Base-by-base conservation (phyloP, 2,888 invertebrate genomes). In the Rhorus exstirpatorius region DNA sequence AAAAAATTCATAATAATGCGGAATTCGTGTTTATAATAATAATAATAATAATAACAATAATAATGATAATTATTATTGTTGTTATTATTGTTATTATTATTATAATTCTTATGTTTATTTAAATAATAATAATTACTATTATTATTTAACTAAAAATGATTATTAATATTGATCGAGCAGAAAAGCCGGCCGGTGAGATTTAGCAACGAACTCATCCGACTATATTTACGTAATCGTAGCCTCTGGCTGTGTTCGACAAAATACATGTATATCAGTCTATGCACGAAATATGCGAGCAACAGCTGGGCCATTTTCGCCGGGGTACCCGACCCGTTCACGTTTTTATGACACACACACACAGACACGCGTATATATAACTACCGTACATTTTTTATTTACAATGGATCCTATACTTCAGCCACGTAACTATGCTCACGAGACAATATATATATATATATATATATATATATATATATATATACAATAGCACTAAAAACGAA, bases 271-370 rank as follows among this genome's bases (percentile, higher is more conserved):
- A 10, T 14, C 31, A 49, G 67, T 38, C 24, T 51, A 68, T 72
- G 67, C 17, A 74, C 26, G 63, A 68, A 58, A 53, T 26, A 35
- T 53, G 53, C 74, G 74, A 82, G 82, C 68, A 82, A 79, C 82
- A 82, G 78, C 82, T 82, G 82, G 78, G 74, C 70, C 78, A 70
- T 75, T 70, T 70, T 79, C 65, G 49, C 31, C 78, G 78, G 55
- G 55, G 68, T 75, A 49, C 49, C 55, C 70, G 74, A 79, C 67
- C 78, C 58, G 63, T 60, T 82, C 49, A 7, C 26, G 26, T 55
- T 67, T 75, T 65, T 63, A 58, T 14, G 38, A 70, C 61, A 60
- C 49, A 21, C 46, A 21, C 6, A 24, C 35, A 12, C 31, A 14
- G 12, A 67, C 12, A 0, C 17, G 4, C 19, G 21, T 21, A 7